Evolutionary conservation across 2,113 vertebrate genomes (phyloP), one percentile per base, ranked within the genome.

Genomic region (Cyanocitta stelleri): DNA sequence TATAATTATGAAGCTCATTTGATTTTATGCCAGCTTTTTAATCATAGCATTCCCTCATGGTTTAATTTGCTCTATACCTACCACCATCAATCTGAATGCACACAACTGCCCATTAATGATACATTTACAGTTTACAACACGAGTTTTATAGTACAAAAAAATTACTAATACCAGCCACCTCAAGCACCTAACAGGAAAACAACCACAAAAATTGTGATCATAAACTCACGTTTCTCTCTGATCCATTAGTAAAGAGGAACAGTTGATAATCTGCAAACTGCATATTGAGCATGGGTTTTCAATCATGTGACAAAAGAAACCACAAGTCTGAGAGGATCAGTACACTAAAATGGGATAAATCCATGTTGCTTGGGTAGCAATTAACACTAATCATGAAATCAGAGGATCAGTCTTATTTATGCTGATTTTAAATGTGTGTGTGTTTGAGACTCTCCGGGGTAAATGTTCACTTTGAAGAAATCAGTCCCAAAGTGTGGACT

Each of bases 11-110:
- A 81, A 86, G 59, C 84, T 78, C 48, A 92, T 95, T 93, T 95
- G 78, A 88, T 61, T 95, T 96, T 90, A 93, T 93, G 72, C 81
- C 68, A 84, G 48, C 52, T 94, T 90, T 95, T 94, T 88, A 94
- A 96, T 96, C 90, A 93, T n/a, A 86, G 32, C 78, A 90, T 91
- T 94, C 64, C 54, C 44, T 81, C 80, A 64, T 32, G 37, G 67
- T 93, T 96, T 93, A 96, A 93, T 93, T 93, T 92, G 85, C 72
- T 88, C 82, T 86, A 56, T 41, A 71, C 69, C 43, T 86, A 84
- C 21, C n/a, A 71, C 30, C 49, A 71, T 94, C 76, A 90, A 68
- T 61, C 55, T 93, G 64, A 94, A 75, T 81, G 72, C 67, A 92
- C 64, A 84, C 30, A 69, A 78, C 59, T 81, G 68, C n/a, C 71